Conservation (phyloP, 23 tunicate species). For the Clavelina lepadiformis region DNA sequence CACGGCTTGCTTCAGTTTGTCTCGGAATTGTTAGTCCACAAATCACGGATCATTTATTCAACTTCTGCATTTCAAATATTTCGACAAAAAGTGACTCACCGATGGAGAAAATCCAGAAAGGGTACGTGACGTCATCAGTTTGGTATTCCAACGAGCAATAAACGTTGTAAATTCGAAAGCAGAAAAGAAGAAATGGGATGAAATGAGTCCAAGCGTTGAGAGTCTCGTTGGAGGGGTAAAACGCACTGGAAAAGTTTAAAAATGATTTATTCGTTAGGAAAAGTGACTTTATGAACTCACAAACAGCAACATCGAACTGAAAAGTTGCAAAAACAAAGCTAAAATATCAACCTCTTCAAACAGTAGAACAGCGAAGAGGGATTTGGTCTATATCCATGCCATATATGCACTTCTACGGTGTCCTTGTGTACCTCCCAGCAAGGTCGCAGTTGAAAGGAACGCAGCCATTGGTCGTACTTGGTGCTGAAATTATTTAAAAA, state of each 20-base stretch:
- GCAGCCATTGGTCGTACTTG: constrained; percentile 3
- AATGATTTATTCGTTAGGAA: too few species aligned
- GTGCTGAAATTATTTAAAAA: too few species aligned
- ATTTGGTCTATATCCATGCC: constrained; percentile 12
- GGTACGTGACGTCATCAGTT: constrained; percentile 10
- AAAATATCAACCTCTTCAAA: constrained; percentile 4
- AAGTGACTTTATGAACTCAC: too few species aligned
- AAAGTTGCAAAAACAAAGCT: too few species aligned
- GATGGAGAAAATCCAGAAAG: constrained; percentile 18
- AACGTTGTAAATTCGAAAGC: constrained; percentile 7
- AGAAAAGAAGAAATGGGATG: constrained; percentile 12
- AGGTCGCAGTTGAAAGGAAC: constrained; percentile 2
- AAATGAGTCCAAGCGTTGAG: constrained; percentile 47
- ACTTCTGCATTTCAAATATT: too few species aligned
- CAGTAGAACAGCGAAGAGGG: constrained; percentile 8
- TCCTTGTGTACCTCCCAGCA: constrained; percentile 3
- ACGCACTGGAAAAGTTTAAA: constrained; percentile 15
- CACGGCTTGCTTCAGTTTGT: too few species aligned
- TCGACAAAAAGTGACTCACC: too few species aligned
- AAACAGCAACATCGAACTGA: too few species aligned
- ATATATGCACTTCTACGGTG: constrained; percentile 10
- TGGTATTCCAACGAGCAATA: constrained; percentile 4
- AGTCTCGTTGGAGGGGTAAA: constrained; percentile 41
- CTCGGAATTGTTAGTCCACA: too few species aligned
- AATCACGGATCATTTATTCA: too few species aligned